Conservation (phyloP, 2,797 vertebrate genomes). For the Xiphorhynchus erythropygius region DNA sequence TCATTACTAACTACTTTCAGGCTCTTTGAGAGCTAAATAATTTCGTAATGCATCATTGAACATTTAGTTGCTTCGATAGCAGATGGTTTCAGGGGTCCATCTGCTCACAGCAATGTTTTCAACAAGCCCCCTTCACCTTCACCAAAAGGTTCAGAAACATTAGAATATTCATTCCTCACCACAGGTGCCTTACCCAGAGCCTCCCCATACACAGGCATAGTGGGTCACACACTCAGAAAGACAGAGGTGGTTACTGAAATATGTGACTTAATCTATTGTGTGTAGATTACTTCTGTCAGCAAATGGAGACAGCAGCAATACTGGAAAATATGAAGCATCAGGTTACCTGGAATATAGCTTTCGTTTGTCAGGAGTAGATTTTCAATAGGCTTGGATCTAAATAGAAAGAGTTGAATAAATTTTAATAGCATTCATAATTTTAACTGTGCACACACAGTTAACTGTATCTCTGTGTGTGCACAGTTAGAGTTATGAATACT, state of each 20-base stretch:
- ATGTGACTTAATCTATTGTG: conserved; percentile 12
- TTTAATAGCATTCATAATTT: conserved; percentile 39
- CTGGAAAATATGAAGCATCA: background rate
- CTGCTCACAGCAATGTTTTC: conserved; percentile 90
- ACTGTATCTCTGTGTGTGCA: background rate
- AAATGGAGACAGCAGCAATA: background rate
- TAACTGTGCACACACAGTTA: background rate
- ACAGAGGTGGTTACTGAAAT: conserved; percentile 30
- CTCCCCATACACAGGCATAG: conserved; percentile 1
- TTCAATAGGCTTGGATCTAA: conserved; percentile 12
- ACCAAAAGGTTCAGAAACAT: conserved; percentile 82
- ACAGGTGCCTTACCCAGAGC: conserved; percentile 69
- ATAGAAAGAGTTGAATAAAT: conserved; percentile 18
- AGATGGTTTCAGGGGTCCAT: conserved; percentile 93
- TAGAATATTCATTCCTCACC: conserved; percentile 80
- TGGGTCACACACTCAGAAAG: background rate
- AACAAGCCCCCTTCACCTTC: conserved; percentile 93
- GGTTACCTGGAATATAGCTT: background rate
- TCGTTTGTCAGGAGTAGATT: background rate
- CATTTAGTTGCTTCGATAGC: conserved; percentile 88
- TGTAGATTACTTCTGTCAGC: conserved; percentile 12
- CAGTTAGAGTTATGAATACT: background rate
- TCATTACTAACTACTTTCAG: conserved; percentile 90
- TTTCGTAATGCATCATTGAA: conserved; percentile 90
- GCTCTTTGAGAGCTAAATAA: conserved; percentile 93